Evolutionary conservation across 2,797 vertebrate genomes (phyloP).

Genomic region (Acanthurus lineatus): DNA sequence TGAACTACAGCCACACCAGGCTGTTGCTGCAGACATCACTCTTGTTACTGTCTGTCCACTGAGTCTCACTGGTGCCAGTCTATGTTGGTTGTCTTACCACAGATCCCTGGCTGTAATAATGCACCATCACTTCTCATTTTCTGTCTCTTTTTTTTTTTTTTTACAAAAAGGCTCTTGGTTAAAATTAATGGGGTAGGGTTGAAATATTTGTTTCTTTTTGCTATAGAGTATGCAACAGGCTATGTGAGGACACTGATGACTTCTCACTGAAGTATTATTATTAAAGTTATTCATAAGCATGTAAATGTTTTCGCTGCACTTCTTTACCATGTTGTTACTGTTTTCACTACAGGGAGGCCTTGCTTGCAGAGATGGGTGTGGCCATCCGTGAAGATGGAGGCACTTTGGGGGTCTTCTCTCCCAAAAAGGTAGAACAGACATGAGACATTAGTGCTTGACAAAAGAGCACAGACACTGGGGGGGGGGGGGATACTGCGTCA

Average conservation of each 20-base stretch:
- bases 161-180: slow-evolving; percentile 15
- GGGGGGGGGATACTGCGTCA: not conserved
- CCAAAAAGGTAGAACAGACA: slow-evolving; percentile 93
- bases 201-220: not conserved
- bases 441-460: slow-evolving; percentile 6
- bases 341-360: slow-evolving; percentile 89
- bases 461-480: not conserved
- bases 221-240: not conserved
- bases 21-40: slow-evolving; percentile 52
- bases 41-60: slow-evolving; percentile 42
- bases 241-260: slow-evolving; percentile 1
- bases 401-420: slow-evolving; percentile 98
- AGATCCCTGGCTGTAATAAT: slow-evolving; percentile 39
- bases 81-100: slow-evolving; percentile 39
- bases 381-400: slow-evolving; percentile 99
- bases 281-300: not conserved
- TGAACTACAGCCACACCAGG: slow-evolving; percentile 32
- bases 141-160: slow-evolving; percentile 15
- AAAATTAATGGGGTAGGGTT: slow-evolving; percentile 1
- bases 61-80: slow-evolving; percentile 52
- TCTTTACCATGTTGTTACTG: too few relatives aligned
- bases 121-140: slow-evolving; percentile 18
- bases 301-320: not conserved
- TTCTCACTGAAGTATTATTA: not conserved
- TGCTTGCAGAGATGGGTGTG: slow-evolving; percentile 99